Conservation (phyloP, 1,140 invertebrate species). For the Macrocentrus cingulum region DNA sequence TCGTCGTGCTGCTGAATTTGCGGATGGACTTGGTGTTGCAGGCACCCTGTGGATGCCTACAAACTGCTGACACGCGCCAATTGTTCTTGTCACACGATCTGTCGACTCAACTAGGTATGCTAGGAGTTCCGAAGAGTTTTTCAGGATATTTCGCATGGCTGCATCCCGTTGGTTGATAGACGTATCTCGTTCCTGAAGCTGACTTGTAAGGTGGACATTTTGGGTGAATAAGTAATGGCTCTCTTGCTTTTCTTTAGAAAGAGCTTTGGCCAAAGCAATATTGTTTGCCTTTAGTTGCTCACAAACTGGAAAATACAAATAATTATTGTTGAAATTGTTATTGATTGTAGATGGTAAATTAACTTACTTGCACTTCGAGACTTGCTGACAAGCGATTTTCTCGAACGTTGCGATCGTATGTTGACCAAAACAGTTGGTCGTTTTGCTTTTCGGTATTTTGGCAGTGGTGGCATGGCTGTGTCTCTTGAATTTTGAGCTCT, state of each 20-base stretch:
- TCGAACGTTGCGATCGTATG: not conserved
- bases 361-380: conserved; percentile 5
- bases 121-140: conserved; percentile 41
- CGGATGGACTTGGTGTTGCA: conserved; percentile 23
- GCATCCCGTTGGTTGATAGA: conserved; percentile 39
- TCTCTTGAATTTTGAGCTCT: no score
- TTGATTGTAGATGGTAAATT: no score
- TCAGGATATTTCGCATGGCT: conserved; percentile 36
- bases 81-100: conserved; percentile 37
- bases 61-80: conserved; percentile 41
- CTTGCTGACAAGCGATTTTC: not conserved
- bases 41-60: conserved; percentile 17
- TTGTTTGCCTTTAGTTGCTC: conserved; percentile 47
- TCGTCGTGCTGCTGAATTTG: conserved; percentile 35
- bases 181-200: conserved; percentile 39
- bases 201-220: conserved; percentile 38
- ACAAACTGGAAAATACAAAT: conserved; percentile 34
- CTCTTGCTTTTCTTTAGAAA: conserved; percentile 45
- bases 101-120: conserved; percentile 40
- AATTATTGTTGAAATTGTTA: not conserved
- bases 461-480: conserved; percentile 30
- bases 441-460: conserved; percentile 27
- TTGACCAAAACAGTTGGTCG: conserved; percentile 4
- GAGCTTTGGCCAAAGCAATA: conserved; percentile 42
- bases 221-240: conserved; percentile 37